These are phyloP conservation scores for Ceramica pisi DNA, from an alignment of 2,888 invertebrate genomes.

Conservation along the genomic window DNA sequence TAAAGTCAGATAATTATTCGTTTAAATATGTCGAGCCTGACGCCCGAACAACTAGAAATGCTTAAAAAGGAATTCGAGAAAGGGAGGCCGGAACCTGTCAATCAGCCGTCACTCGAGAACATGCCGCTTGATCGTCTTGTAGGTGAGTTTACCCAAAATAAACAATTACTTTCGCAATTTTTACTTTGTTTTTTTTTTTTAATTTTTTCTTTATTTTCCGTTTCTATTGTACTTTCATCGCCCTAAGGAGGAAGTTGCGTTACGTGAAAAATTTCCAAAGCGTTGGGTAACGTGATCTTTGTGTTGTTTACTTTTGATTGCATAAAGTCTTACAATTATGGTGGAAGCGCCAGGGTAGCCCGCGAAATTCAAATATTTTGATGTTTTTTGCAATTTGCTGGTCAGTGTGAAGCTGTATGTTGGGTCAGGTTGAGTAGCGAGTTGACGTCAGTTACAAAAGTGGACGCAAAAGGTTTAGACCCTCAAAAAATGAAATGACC, in stretches of 20 bases:
- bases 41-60: conserved; percentile 8
- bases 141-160: conserved; percentile 21
- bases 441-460: no score
- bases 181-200: not conserved
- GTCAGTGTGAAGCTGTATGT: no score
- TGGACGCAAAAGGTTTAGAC: no score
- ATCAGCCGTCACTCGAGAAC: not conserved
- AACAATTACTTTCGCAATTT: not conserved
- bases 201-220: not conserved
- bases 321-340: not conserved
- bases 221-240: not conserved
- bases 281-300: not conserved
- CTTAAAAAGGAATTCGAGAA: conserved; percentile 14
- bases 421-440: no score
- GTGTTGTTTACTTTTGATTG: not conserved
- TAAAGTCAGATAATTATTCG: not conserved
- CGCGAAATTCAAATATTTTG: no score
- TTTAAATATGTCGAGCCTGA: conserved; percentile 1
- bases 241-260: not conserved
- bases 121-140: conserved; percentile 15
- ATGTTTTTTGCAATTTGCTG: no score
- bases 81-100: conserved; percentile 6
- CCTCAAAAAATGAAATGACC: no score
- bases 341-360: no score
- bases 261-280: not conserved